phyloP scores from a whole-genome alignment of 2,113 vertebrate species.

The Murina feae region DNA sequence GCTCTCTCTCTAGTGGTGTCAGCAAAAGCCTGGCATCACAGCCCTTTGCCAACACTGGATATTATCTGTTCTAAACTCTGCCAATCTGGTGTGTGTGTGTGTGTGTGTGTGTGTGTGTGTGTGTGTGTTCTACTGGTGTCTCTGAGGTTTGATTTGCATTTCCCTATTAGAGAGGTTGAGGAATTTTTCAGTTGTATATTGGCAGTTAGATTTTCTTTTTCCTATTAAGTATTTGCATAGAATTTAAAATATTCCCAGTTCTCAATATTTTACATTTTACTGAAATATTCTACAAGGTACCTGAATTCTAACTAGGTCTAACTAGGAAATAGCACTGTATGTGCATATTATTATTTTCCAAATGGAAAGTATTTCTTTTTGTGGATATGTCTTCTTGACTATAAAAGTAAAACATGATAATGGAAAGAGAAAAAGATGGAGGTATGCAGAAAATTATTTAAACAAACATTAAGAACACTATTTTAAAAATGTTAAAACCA shows the following conservation, averaged over 20 bases:
- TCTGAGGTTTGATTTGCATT: neutral
- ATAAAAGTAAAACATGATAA: neutral
- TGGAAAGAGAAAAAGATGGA: neutral
- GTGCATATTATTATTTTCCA: neutral
- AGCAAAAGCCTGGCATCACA: neutral
- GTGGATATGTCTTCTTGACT: neutral
- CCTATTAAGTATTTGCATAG: neutral
- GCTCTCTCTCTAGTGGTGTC: neutral
- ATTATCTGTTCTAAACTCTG: neutral
- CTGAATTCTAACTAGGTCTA: neutral
- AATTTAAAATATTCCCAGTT: neutral
- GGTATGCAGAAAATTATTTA: neutral
- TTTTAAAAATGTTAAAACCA: neutral
- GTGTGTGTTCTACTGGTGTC: neutral
- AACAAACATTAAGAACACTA: neutral
- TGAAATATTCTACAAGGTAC: neutral
- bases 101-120: neutral
- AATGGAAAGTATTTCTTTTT: neutral
- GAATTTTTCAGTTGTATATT: neutral
- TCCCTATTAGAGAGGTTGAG: neutral
- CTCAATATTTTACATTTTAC: neutral
- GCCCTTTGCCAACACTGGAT: neutral
- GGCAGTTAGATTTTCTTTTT: neutral
- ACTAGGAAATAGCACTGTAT: neutral
- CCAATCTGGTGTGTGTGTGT: neutral